Conservation (phyloP, 2,888 invertebrate genomes). For the Sphaerophoria taeniata region DNA sequence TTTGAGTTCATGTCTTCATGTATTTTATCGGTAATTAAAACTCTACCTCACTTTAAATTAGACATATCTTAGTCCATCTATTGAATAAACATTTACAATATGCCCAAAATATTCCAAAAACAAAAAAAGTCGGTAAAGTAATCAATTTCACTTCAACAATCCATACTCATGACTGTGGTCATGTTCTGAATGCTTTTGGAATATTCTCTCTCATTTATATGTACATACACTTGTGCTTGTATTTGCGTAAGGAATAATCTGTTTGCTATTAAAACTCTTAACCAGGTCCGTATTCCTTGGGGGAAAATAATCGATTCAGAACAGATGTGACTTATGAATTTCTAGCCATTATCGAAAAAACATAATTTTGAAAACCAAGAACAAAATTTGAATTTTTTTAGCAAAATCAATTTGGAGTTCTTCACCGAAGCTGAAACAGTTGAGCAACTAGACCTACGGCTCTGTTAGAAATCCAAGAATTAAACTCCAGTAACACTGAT, state of each 20-base stretch:
- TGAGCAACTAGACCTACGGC: not conserved
- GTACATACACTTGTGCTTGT: too few species aligned
- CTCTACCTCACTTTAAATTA: not conserved
- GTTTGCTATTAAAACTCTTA: not conserved
- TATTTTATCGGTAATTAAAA: conserved; percentile 9
- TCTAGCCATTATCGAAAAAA: too few species aligned
- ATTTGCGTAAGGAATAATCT: not conserved
- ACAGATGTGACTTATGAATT: too few species aligned
- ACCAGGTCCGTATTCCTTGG: not conserved
- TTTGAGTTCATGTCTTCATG: too few species aligned
- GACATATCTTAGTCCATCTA: conserved; percentile 41
- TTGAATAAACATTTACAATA: conserved; percentile 59
- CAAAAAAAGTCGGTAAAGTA: conserved; percentile 34
- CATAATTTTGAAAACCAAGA: too few species aligned
- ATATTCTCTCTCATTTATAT: not conserved
- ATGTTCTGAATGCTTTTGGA: not conserved
- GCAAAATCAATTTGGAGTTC: too few species aligned
- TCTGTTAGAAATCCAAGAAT: not conserved
- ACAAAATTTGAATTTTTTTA: too few species aligned
- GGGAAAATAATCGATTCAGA: too few species aligned
- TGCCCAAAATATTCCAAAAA: not conserved
- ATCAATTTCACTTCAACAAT: conserved; percentile 51
- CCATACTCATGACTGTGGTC: not conserved
- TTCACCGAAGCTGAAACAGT: too few species aligned
- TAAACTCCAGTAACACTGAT: conserved; percentile 9